Evolutionary conservation across 2,113 vertebrate species (phyloP).

Genomic region (Suricata suricatta): DNA sequence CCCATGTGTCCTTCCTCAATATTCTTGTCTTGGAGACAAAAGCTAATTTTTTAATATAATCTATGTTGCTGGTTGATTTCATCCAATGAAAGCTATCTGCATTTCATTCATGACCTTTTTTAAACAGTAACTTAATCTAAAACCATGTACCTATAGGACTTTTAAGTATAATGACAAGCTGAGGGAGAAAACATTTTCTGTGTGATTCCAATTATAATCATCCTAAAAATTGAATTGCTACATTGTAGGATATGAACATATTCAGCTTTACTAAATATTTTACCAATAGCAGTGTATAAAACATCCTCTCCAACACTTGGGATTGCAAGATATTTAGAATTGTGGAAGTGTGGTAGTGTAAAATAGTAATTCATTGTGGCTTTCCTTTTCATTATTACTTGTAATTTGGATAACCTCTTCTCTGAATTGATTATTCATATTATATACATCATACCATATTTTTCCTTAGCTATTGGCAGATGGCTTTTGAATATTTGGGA

Average conservation of each 20-base stretch:
- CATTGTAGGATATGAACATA: neutral
- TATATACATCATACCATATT: neutral
- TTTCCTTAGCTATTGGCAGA: neutral
- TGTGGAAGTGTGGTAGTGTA: neutral
- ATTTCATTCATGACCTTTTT: neutral
- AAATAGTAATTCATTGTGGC: neutral
- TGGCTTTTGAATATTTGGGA: neutral
- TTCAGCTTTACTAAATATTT: neutral
- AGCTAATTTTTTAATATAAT: neutral
- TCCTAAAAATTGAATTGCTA: neutral
- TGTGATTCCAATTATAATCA: neutral
- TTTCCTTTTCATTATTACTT: neutral
- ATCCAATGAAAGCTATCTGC: neutral
- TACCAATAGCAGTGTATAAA: neutral
- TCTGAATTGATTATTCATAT: neutral
- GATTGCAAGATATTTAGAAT: neutral
- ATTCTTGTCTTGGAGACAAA: neutral
- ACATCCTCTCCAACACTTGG: neutral
- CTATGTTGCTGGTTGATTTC: neutral
- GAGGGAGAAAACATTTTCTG: neutral
- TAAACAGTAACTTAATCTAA: neutral
- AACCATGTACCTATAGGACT: neutral
- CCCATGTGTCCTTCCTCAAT: neutral
- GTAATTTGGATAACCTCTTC: neutral
- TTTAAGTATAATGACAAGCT: conserved; percentile 30